Evolutionary conservation across 2,888 invertebrate genomes (phyloP), one percentile per base, ranked within the genome.

Genomic region (Gari tellinella): DNA sequence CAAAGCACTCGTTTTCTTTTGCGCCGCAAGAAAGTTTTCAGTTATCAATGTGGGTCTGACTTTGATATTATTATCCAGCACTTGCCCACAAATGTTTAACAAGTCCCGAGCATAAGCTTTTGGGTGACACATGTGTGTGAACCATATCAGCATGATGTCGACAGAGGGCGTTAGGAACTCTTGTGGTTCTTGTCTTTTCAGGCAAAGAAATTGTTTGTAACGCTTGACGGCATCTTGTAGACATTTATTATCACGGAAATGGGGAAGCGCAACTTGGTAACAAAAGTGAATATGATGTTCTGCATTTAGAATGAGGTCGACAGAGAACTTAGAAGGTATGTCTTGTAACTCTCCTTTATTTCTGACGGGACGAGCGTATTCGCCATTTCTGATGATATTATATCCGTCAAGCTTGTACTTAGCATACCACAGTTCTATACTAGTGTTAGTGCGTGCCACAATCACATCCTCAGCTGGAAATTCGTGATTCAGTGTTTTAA

Each of bases 61-160:
- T 26, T 60, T 67, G 7, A 77, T 43, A 51, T 69, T 66, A 38
- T 77, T 77, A 48, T 77, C 77, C 8, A 77, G 38, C 14, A 77
- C 46, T 48, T 57, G 49, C 17, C 69, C 77, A 53, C 68, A 77
- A 37, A 72, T 68, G 8, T 46, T 52, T 52, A 65, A 62, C 38
- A 67, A 41, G 53, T 77, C 77, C 15, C 52, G 72, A 1, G 72
- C 68, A 38, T 77, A 77, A 12, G 72, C 72, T 5, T 62, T n/a
- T 10, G 77, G 77, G 25, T 58, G 31, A 41, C 72, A 77, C 77
- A 77, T 77, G 40, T 77, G 77, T 8, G 77, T 66, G 38, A 61
- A 72, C 77, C 77, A 77, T 52, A 77, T 68, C 19, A 77, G 48
- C 41, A 77, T 51, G 15, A 77, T 77, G 43, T 77, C 77, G 14